phyloP scores from a whole-genome alignment of 2,113 vertebrate species.

The Caracal caracal region DNA sequence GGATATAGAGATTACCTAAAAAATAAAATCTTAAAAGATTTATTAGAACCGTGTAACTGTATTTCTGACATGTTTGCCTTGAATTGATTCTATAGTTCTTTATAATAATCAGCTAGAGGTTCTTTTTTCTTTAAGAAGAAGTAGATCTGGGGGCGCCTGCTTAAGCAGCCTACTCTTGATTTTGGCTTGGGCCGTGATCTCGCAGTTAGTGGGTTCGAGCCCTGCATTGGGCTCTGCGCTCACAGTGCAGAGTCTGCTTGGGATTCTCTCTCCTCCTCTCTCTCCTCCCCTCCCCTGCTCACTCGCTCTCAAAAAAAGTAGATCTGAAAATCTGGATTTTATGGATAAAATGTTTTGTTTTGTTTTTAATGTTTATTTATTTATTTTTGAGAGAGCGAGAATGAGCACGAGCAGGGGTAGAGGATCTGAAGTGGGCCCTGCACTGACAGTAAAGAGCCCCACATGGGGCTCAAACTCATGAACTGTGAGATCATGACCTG shows the following conservation, averaged over 20 bases:
- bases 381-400: too few species aligned
- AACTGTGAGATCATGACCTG: too few species aligned
- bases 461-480: too few species aligned
- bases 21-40: not conserved
- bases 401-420: too few species aligned
- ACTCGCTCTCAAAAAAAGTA: not conserved
- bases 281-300: not conserved
- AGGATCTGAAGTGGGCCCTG: too few species aligned
- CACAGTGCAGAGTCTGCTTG: not conserved
- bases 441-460: too few species aligned
- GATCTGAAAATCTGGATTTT: conserved; percentile 11
- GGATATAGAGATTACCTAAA: not conserved
- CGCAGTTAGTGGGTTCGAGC: not conserved
- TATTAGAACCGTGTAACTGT: not conserved
- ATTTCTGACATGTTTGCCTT: not conserved
- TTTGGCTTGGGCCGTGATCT: not conserved
- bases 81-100: not conserved
- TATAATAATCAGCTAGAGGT: not conserved
- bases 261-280: not conserved
- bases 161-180: not conserved
- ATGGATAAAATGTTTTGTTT: not conserved
- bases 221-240: not conserved
- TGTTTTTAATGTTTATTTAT: too few species aligned
- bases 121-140: not conserved
- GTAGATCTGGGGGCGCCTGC: not conserved